Percentiles rank a stretch among this genome's conserved stretches.
Evolutionary conservation across 2,797 vertebrate species (phyloP).

Genomic region (Acanthurus leucopareius): DNA sequence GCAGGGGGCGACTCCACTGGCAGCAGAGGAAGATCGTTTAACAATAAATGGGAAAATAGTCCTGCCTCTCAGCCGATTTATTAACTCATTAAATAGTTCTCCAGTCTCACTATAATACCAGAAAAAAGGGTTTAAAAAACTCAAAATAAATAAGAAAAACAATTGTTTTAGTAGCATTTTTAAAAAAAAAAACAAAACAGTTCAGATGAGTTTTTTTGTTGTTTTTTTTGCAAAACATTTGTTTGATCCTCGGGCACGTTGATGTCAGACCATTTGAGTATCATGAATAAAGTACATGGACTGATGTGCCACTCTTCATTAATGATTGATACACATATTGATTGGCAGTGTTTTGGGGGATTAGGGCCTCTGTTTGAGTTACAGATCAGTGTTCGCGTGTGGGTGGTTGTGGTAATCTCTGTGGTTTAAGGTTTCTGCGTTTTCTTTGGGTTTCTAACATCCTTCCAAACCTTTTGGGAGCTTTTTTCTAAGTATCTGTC

Average conservation of each 20-base stretch:
- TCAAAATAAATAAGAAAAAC: too few species aligned
- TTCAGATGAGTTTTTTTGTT: too few species aligned
- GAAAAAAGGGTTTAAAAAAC: background rate
- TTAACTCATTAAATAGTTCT: too few species aligned
- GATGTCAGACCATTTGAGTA: background rate
- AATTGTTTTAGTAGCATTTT: background rate
- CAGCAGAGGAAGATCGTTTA: too few species aligned
- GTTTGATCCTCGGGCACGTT: background rate
- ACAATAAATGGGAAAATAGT: too few species aligned
- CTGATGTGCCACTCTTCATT: conserved; percentile 52
- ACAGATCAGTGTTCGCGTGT: conserved; percentile 51
- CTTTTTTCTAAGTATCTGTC: background rate
- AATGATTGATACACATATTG: conserved; percentile 82
- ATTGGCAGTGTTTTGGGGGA: conserved; percentile 70
- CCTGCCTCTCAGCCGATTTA: too few species aligned
- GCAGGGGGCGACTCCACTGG: too few species aligned
- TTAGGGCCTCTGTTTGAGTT: conserved; percentile 68
- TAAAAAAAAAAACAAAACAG: background rate
- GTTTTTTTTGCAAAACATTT: background rate
- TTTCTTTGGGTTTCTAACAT: conserved; percentile 12
- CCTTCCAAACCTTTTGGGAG: background rate
- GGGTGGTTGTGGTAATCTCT: conserved; percentile 33
- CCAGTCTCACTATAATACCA: conserved; percentile 28
- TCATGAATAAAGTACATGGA: background rate
- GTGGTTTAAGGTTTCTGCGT: conserved; percentile 9